These are phyloP conservation scores for Thalpophila matura DNA, from an alignment of 2,888 invertebrate genomes.

Conservation along the genomic window DNA sequence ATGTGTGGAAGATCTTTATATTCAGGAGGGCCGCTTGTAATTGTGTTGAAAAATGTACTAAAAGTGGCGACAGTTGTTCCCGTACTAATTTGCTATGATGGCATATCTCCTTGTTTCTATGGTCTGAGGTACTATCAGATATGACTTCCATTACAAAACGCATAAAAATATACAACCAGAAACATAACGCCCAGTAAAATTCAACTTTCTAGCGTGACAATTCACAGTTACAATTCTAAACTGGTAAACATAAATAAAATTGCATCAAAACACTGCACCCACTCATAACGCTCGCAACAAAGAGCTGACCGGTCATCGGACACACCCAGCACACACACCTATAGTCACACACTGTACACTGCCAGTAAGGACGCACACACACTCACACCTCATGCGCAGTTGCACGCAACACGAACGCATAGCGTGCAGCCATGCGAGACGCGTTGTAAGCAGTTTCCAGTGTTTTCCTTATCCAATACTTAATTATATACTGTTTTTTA, in stretches of 20 bases:
- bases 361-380: background rate
- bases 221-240: constrained; percentile 1
- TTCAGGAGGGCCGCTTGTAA: too few species aligned
- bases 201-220: background rate
- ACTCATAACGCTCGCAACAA: constrained; percentile 26
- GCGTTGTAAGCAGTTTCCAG: constrained; percentile 31
- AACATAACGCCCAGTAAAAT: too few species aligned
- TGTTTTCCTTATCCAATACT: constrained; percentile 45
- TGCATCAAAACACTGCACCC: background rate
- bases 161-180: too few species aligned
- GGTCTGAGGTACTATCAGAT: too few species aligned
- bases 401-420: constrained; percentile 33
- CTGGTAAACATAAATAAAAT: too few species aligned
- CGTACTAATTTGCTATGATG: too few species aligned
- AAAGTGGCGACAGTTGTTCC: too few species aligned
- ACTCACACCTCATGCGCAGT: constrained; percentile 10
- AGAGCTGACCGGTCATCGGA: constrained; percentile 47
- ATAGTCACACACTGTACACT: background rate
- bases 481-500: background rate
- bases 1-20: too few species aligned
- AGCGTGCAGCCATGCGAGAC: constrained; percentile 33
- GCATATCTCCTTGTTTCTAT: too few species aligned
- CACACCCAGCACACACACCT: constrained; percentile 50
- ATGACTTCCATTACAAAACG: too few species aligned
- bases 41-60: too few species aligned